Base-by-base conservation (phyloP, 92 coral and sea anemone species). In the Actinernus sp. region DNA sequence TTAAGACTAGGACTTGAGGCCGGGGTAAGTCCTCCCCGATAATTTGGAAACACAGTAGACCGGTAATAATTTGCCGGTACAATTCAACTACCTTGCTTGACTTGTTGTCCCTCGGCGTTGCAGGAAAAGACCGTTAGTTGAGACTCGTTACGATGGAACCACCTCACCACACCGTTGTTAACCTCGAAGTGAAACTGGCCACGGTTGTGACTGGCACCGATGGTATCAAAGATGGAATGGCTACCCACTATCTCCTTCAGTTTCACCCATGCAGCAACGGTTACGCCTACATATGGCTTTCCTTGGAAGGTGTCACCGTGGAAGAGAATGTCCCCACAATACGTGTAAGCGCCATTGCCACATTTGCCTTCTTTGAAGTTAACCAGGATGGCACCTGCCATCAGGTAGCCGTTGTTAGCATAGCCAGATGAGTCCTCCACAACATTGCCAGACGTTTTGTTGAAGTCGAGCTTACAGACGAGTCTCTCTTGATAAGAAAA, bases 241-340 rank as follows among this genome's bases (percentile, higher is more conserved):
- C 99, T 95, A 30, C 99, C 97, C 9, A 78, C 82, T 1, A 68
- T 53, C 29, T 91, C 94, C 78, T 80, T 76, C 55, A 95, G 74
- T 53, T 89, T 83, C 28, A 95, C 73, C 88, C 93, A 95, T 2
- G 98, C 98, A 18, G 92, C 89, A 7, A 94, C 39, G 0, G 97
- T 87, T 5, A 91, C 81, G 1, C 90, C 98, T 66, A 68, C 91
- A n/a, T 78, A 67, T 22, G 92, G 97, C 55, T 90, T 90, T 38
- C 68, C 92, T 70, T 94, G 98, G 81, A 94, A 94, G 64, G 98
- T 94, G 43, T 94, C 98, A 6, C 98, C 98, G 55, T 94, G 98
- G 83, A 94, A 94, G 41, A 94, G 81, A 66, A 94, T 91, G 33
- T 94, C 98, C 3, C 97, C 97, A 49, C 90, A 91, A 69, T 91